Evolutionary conservation across 2,888 invertebrate genomes (phyloP).

Genomic region (Deilephila elpenor): DNA sequence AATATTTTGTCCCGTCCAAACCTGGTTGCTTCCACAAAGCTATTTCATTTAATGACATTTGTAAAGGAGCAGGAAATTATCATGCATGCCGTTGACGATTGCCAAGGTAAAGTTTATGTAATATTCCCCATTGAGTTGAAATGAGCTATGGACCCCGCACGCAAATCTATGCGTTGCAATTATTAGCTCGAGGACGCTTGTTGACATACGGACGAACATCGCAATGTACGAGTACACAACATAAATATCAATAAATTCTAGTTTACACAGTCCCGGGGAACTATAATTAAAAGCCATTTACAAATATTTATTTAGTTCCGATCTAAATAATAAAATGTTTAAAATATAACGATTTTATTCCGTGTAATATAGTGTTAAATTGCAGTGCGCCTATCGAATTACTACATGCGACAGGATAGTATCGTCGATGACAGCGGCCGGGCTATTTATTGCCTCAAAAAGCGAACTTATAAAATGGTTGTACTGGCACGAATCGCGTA

Average conservation of each 20-base stretch:
- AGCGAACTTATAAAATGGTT: constrained; percentile 11
- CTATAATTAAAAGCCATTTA: too few relatives aligned
- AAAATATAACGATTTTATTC: neutral
- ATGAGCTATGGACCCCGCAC: neutral
- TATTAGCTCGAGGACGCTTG: neutral
- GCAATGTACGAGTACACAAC: neutral
- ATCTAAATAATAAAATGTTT: too few relatives aligned
- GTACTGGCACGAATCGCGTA: neutral
- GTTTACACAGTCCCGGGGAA: too few relatives aligned
- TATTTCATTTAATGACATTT: constrained; percentile 7
- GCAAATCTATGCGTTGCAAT: neutral
- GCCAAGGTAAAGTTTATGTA: constrained; percentile 17
- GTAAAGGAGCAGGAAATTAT: constrained; percentile 14
- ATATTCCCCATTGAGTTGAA: constrained; percentile 1
- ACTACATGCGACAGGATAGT: neutral
- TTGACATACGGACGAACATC: neutral
- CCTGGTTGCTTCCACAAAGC: neutral
- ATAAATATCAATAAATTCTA: neutral
- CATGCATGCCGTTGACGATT: neutral
- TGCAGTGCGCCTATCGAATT: neutral
- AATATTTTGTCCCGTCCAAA: neutral
- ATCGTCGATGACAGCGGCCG: neutral
- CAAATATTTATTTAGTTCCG: too few relatives aligned
- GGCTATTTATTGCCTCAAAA: neutral
- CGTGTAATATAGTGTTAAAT: neutral